A percentile compares a stretch with the other conserved stretches of the same genome.
Conservation (phyloP, 2,113 vertebrate genomes). For the Aphelocoma coerulescens region DNA sequence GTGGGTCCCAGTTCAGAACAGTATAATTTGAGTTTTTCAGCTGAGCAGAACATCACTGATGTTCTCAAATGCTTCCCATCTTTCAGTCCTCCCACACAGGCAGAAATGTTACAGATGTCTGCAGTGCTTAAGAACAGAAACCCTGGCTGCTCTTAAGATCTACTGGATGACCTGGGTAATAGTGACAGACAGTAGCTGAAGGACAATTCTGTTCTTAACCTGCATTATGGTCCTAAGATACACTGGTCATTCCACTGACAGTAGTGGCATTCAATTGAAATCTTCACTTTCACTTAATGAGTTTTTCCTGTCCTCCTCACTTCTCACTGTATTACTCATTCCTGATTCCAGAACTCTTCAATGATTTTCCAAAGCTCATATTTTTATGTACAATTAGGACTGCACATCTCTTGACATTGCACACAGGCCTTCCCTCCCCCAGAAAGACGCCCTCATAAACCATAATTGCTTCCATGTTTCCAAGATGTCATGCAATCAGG, state of each 20-base stretch:
- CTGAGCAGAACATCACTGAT: constrained; percentile 30
- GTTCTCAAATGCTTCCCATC: background rate
- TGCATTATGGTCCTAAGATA: background rate
- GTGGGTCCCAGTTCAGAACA: background rate
- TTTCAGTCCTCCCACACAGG: background rate
- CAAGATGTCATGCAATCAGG: accelerated
- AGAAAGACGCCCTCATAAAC: background rate
- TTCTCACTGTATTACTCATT: background rate
- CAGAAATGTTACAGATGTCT: background rate
- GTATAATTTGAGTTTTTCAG: constrained; percentile 23
- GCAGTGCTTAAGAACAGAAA: background rate
- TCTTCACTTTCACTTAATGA: background rate
- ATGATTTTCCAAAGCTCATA: background rate
- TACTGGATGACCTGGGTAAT: background rate
- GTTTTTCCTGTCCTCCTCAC: background rate
- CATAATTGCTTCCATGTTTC: background rate
- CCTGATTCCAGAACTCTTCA: background rate
- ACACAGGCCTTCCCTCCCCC: accelerated
- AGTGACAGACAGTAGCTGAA: background rate
- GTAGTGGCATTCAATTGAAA: background rate
- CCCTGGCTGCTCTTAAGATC: background rate
- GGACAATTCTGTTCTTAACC: background rate
- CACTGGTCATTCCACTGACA: background rate
- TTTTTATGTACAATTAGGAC: background rate
- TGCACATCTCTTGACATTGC: background rate